These are phyloP conservation scores for Polyommatus iphigenia DNA, from an alignment of 2,888 invertebrate species.

Conservation along the genomic window DNA sequence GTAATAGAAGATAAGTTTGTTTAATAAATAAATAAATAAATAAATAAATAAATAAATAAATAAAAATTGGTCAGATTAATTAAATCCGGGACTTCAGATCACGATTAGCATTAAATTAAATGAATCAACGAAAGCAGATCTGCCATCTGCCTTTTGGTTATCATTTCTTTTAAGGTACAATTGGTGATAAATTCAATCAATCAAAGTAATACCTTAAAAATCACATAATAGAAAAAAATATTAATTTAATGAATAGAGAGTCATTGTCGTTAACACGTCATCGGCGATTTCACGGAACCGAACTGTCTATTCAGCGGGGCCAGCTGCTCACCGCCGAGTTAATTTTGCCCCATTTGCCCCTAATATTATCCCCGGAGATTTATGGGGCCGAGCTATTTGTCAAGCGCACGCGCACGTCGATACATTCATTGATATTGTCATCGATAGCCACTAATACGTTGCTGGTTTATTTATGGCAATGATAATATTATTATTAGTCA, in stretches of 20 bases:
- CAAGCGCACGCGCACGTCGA: slow-evolving; percentile 45
- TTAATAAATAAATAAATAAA: too few relatives aligned
- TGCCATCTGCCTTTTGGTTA: too few relatives aligned
- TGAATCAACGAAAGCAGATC: not conserved
- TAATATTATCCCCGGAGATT: slow-evolving; percentile 58
- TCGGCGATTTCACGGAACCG: slow-evolving; percentile 54
- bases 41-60: too few relatives aligned
- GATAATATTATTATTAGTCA: too few relatives aligned
- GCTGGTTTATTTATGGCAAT: not conserved
- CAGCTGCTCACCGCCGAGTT: slow-evolving; percentile 55
- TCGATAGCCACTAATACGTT: slow-evolving; percentile 33
- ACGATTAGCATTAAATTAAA: not conserved
- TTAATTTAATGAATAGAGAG: slow-evolving; percentile 35
- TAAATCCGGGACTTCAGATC: too few relatives aligned
- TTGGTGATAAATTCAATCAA: not conserved
- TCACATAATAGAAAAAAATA: not conserved
- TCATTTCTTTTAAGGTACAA: not conserved
- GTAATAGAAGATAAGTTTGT: too few relatives aligned
- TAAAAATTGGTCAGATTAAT: too few relatives aligned
- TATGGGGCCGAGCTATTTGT: slow-evolving; percentile 53
- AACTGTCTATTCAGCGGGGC: slow-evolving; percentile 48
- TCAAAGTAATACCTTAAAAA: not conserved
- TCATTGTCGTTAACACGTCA: slow-evolving; percentile 43
- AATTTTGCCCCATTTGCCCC: slow-evolving; percentile 57
- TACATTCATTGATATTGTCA: slow-evolving; percentile 32